phyloP scores from a whole-genome alignment of 2,888 invertebrate genomes.

The Cotesia congregata region DNA sequence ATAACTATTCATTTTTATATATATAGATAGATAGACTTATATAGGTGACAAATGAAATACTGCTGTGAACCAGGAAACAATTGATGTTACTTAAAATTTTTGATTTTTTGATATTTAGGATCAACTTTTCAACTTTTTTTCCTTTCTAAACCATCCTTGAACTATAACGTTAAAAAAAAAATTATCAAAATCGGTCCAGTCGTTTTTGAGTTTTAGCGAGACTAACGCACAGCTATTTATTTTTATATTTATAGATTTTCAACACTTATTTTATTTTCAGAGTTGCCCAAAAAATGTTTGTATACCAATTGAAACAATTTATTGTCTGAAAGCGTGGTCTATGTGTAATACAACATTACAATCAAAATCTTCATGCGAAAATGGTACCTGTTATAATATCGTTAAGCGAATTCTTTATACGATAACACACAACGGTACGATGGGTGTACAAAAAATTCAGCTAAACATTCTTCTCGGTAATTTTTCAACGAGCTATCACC shows the following conservation, averaged over 20 bases:
- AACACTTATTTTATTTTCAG: slow-evolving; percentile 45
- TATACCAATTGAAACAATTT: slow-evolving; percentile 51
- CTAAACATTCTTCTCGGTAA: slow-evolving; percentile 68
- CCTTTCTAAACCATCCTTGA: no score
- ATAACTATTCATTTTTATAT: no score
- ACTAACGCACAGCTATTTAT: no score
- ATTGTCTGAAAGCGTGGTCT: slow-evolving; percentile 58
- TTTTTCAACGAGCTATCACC: slow-evolving; percentile 60
- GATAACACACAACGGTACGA: slow-evolving; percentile 71
- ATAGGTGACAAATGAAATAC: no score
- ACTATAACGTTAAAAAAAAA: no score
- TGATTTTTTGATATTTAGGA: no score
- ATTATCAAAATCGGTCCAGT: no score
- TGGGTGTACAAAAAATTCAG: slow-evolving; percentile 69
- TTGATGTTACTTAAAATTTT: no score
- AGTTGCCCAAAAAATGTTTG: slow-evolving; percentile 60
- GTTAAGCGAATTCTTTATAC: slow-evolving; percentile 65
- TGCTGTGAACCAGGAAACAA: no score
- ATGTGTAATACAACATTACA: slow-evolving; percentile 53
- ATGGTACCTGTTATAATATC: slow-evolving; percentile 65
- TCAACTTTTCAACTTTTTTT: no score
- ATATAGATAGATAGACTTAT: no score
- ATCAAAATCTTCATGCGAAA: slow-evolving; percentile 52
- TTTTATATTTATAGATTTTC: not conserved
- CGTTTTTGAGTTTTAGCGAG: no score